A percentile compares a stretch with the other conserved stretches of the same genome.
Evolutionary conservation across 2,888 invertebrate genomes (phyloP).

Genomic region (Quadriops clusia): DNA sequence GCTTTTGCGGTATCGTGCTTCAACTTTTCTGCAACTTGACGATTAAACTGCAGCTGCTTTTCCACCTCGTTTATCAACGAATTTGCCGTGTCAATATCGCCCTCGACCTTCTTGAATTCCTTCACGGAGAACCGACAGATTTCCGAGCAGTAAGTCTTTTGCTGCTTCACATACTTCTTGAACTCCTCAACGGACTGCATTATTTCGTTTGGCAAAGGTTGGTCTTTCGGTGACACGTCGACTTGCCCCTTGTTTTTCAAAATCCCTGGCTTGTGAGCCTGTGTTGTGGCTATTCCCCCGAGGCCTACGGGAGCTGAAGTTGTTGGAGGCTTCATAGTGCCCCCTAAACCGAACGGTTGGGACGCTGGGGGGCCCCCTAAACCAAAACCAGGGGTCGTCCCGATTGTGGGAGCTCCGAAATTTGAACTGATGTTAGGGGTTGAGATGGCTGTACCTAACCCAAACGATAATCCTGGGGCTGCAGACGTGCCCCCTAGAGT

Average conservation of each 20-base stretch:
- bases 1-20: conserved; percentile 62
- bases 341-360: conserved; percentile 11
- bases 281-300: conserved; percentile 49
- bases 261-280: conserved; percentile 21
- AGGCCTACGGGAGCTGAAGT: conserved; percentile 45
- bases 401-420: conserved; percentile 22
- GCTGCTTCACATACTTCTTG: conserved; percentile 75
- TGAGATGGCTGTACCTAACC: conserved; percentile 11
- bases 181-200: conserved; percentile 65
- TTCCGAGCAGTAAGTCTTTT: conserved; percentile 71
- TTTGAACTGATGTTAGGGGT: conserved; percentile 22
- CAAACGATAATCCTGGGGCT: conserved; percentile 13
- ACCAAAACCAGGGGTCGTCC: conserved; percentile 13
- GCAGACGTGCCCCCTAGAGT: too few species aligned
- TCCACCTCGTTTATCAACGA: conserved; percentile 49
- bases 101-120: conserved; percentile 49
- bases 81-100: conserved; percentile 48
- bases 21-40: conserved; percentile 48
- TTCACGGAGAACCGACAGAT: conserved; percentile 54
- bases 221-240: conserved; percentile 49
- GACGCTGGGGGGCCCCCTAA: conserved; percentile 13
- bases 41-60: conserved; percentile 49
- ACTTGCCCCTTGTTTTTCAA: conserved; percentile 32
- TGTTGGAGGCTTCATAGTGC: conserved; percentile 14
- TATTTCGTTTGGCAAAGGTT: conserved; percentile 64